phyloP scores from a whole-genome alignment of 2,797 vertebrate genomes.

The Notolabrus celidotus region DNA sequence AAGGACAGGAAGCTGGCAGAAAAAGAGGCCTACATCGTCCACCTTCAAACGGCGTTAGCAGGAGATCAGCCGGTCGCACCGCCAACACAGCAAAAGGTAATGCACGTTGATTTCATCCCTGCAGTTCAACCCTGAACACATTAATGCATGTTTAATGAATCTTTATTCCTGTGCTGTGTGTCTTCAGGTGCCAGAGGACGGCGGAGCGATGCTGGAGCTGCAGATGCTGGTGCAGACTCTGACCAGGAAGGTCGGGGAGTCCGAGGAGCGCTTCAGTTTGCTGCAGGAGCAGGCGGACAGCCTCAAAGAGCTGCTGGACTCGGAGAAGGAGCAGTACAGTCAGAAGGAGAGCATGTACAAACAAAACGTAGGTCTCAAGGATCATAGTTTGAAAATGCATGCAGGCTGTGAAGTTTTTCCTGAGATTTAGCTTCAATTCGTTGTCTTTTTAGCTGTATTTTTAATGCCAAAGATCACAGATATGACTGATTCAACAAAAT shows the following conservation, averaged over 20 bases:
- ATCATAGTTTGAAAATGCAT: too few species aligned
- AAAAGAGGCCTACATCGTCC: constrained; percentile 91
- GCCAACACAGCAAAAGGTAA: constrained; percentile 77
- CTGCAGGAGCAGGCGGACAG: constrained; percentile 88
- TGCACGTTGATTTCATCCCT: too few species aligned
- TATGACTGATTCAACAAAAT: too few species aligned
- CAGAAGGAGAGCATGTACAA: constrained; percentile 90
- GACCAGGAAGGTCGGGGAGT: constrained; percentile 90
- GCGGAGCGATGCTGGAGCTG: constrained; percentile 83
- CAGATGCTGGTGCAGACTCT: constrained; percentile 88
- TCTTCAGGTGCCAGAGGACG: constrained; percentile 67
- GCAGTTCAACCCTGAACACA: too few species aligned
- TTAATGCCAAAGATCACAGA: too few species aligned
- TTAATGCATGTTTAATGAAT: too few species aligned
- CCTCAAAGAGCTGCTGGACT: constrained; percentile 83
- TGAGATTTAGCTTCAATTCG: too few species aligned
- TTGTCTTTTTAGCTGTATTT: too few species aligned
- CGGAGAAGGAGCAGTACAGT: constrained; percentile 86
- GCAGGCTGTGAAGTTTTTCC: too few species aligned
- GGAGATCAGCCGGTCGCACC: constrained; percentile 66
- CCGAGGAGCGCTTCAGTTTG: constrained; percentile 90
- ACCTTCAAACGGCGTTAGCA: constrained; percentile 85
- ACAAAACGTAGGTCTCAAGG: constrained; percentile 85
- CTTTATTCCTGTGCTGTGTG: background rate
- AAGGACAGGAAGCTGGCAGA: constrained; percentile 88